Evolutionary conservation across 1,140 invertebrate species (phyloP), one percentile per base, ranked within the genome.

Genomic region (Rhagoletis pomonella): DNA sequence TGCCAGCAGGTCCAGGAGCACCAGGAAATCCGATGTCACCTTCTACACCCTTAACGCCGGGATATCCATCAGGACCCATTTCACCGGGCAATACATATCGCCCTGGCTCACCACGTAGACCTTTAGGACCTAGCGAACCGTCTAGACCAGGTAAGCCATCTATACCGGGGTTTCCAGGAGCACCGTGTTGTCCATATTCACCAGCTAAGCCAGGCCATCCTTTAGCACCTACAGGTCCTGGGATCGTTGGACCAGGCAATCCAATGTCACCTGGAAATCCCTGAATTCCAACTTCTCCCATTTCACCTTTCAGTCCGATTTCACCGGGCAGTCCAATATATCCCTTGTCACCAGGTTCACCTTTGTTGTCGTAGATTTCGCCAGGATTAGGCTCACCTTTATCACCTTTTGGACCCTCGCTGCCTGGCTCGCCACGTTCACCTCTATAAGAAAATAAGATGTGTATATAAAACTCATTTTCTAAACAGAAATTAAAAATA

Each of bases 321-420:
- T 59, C 85, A 19, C 94, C 94, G 3, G 88, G 89, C 12, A 81
- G 59, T 0, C 92, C 92, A 1, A 85, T 65, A 17, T 73, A 88
- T 3, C 92, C 92, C 6, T 55, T 1, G 5, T 92, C 89, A 5
- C 92, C 92, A 2, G 3, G 17, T 3, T 90, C 90, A 1, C 93
- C 93, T 60, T 88, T 81, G 55, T 91, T 92, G 19, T 90, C 88
- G 47, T 87, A 85, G 10, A 90, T 89, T 77, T 91, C 88, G 59
- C 93, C 93, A 39, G 94, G 94, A 3, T 93, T 92, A 0, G 93
- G 90, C 50, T 94, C 93, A 88, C 96, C 95, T 86, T 93, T 94
- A n/a, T 94, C 93, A 77, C 95, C 95, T 88, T 93, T 94, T 2
- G 90, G 59, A 4, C 96, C 96, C 9, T 89, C 17, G 12, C 87